phyloP scores from a whole-genome alignment of 2,888 invertebrate species.

The Anticlea derivata region DNA sequence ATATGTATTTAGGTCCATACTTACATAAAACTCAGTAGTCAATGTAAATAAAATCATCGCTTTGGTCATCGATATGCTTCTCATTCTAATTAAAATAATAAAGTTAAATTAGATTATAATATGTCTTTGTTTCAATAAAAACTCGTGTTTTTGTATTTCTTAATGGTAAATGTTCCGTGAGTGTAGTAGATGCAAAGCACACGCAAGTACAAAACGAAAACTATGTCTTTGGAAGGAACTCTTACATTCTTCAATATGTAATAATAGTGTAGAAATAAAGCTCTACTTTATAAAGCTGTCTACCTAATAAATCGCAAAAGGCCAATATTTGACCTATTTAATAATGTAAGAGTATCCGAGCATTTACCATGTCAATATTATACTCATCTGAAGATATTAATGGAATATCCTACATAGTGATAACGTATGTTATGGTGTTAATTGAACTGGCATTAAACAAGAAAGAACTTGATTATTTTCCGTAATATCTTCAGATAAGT shows the following conservation, averaged over 20 bases:
- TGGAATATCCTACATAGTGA: not conserved
- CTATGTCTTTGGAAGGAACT: not conserved
- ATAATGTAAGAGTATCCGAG: conserved; percentile 11
- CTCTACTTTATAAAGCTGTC: too few species aligned
- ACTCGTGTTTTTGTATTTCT: conserved; percentile 35
- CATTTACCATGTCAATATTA: conserved; percentile 29
- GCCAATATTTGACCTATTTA: too few species aligned
- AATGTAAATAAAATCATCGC: conserved; percentile 64
- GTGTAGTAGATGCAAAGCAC: conserved; percentile 38
- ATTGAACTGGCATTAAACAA: too few species aligned
- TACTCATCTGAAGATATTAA: conserved; percentile 29
- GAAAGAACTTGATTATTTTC: not conserved
- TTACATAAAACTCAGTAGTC: conserved; percentile 61
- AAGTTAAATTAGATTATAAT: conserved; percentile 41
- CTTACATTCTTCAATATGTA: not conserved
- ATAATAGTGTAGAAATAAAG: too few species aligned
- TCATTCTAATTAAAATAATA: conserved; percentile 50
- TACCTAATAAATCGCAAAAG: too few species aligned
- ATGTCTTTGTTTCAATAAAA: conserved; percentile 39
- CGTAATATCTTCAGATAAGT: conserved; percentile 12
- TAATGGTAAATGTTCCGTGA: conserved; percentile 36
- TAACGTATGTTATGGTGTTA: too few species aligned
- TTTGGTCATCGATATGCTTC: conserved; percentile 45
- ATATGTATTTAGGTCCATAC: conserved; percentile 54
- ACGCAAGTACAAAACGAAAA: conserved; percentile 8